Base-by-base conservation (phyloP, 1,140 invertebrate species). In the Drosophila cardini region DNA sequence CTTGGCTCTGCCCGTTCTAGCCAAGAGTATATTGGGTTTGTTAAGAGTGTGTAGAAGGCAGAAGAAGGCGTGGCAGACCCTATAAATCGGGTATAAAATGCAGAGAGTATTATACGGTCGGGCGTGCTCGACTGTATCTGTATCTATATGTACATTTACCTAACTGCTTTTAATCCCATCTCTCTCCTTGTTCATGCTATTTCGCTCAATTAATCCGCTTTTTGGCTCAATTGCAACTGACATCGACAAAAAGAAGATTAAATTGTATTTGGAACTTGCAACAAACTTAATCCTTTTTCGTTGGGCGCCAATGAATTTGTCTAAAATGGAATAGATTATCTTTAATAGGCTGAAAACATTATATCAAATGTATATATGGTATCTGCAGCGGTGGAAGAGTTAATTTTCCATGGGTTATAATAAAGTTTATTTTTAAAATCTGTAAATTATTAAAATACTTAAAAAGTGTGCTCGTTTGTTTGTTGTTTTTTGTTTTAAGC, bases 201-300 rank as follows among this genome's bases (percentile, higher is more conserved):
- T 52, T 43, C 40, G 43, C 63, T 57, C 21, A 52, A 43, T 72
- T 65, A 72, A 65, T 38, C 52, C 48, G 62, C 36, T 52, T 58
- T 53, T 60, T 45, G 46, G 53, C 55, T 60, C 69, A 48, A 58
- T 52, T 72, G 70, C 55, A 67, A 53, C 63, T 58, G 63, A 52
- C 62, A 72, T 72, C 70, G 63, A 60, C 55, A 58, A 57, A 53
- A 67, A 43, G 45, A 62, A 67, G 67, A 67, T 58, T 72, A 11
- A 60, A 36, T 36, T 43, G 46, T 45, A 21, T 36, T 26, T 34
- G 21, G 38, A 36, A 42, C 26, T 50, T 62, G 58, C 7, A 1
- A 26, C 9, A 34, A 45, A 32, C 2, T 56, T 26, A 26, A 46
- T 26, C 34, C 36, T 21, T 34, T 42, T 36, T 58, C 36, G 55